Evolutionary conservation across 2,797 vertebrate genomes (phyloP).

Genomic region (Tamandua tetradactyla): DNA sequence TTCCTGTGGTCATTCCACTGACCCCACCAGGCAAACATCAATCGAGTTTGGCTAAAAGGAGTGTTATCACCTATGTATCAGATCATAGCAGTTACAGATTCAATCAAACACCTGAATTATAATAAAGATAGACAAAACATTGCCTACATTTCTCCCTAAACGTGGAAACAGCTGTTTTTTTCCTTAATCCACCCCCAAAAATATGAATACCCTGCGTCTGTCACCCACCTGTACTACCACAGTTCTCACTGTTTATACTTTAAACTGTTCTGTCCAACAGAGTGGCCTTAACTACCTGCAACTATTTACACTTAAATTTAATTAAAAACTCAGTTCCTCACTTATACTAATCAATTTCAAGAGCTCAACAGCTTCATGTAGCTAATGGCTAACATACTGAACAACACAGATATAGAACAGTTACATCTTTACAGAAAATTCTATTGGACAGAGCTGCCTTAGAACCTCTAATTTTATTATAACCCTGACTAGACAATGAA

Average conservation of each 20-base stretch:
- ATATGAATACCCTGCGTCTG: neutral
- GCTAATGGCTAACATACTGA: neutral
- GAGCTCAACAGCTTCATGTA: neutral
- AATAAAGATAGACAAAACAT: conserved; percentile 41
- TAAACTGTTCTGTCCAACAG: neutral
- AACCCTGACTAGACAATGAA: conserved; percentile 24
- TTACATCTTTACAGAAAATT: conserved; percentile 37
- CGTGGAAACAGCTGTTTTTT: conserved; percentile 32
- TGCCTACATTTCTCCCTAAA: conserved; percentile 42
- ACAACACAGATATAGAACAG: neutral
- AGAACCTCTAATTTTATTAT: neutral
- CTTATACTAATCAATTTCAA: conserved; percentile 22
- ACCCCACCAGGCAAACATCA: conserved; percentile 41
- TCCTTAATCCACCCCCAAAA: neutral
- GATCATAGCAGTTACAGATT: conserved; percentile 24
- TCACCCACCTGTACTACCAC: neutral
- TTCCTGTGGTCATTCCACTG: conserved; percentile 29
- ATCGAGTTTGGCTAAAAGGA: neutral
- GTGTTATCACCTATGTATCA: conserved; percentile 32
- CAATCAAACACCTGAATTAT: conserved; percentile 52
- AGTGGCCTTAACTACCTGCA: neutral
- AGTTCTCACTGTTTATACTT: conserved; percentile 10
- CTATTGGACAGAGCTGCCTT: conserved; percentile 19
- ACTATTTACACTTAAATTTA: conserved; percentile 38
- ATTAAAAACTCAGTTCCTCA: conserved; percentile 44